Base-by-base conservation (phyloP, 2,113 vertebrate species). In the Larimichthys polyactis region DNA sequence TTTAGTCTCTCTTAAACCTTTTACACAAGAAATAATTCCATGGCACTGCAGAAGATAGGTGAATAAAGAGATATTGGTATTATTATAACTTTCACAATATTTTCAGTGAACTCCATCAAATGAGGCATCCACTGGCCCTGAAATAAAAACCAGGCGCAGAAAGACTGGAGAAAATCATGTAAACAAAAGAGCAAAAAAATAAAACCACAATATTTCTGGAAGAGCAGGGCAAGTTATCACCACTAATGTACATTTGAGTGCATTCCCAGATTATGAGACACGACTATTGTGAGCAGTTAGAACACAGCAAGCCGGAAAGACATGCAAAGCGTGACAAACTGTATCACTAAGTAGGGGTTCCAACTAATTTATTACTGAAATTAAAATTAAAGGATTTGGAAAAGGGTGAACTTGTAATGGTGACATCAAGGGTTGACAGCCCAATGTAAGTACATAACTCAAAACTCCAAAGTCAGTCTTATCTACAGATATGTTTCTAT, bases 191-290 rank as follows among this genome's bases (percentile, higher is more conserved):
- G 17, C 82, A 75, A 75, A 75, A 55, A 19, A 60, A 29, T 10
- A 75, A 60, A 73, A 66, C 14, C 0, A 0, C 20, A 58, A 78
- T 51, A 67, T 81, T 92, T 79, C 63, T 77, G 78, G 68, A 83
- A 87, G 4, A 84, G 54, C 71, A 70, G 19, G 27, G 11, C 3
- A 48, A 57, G 60, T 75, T 83, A 87, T 83, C 73, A 55, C 40
- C 14, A 71, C 52, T 57, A 70, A 90, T 90, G 89, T 72, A 27
- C 27, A 78, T 76, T 71, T 54, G 22, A 69, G 58, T 48, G 59
- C 85, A 86, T 87, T 85, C 80, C 62, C 59, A 20, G 65, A 54
- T 75, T 60, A 71, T 52, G 55, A 86, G 76, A 84, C 74, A 69
- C 0, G 11, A 71, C 64, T 20, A 62, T 24, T 51, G 19, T 16